These are phyloP conservation scores for Balearica regulorum DNA, from an alignment of 2,797 vertebrate species.

Conservation along the genomic window DNA sequence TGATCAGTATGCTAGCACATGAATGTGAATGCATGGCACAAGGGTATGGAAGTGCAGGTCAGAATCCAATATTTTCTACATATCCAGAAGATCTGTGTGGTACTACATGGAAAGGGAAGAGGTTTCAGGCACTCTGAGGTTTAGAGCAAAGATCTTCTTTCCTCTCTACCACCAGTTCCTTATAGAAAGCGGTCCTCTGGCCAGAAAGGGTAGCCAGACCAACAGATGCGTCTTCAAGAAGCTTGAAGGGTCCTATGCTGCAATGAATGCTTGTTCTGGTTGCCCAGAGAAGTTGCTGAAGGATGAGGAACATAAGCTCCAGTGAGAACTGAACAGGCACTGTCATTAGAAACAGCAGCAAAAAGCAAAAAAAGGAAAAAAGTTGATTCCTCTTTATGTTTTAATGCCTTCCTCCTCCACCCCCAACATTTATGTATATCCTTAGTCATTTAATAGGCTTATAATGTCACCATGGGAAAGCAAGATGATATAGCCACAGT, in stretches of 20 bases:
- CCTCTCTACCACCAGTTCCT: not conserved
- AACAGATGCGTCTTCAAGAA: not conserved
- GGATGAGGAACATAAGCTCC: not conserved
- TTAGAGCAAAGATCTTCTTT: not conserved
- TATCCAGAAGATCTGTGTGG: not conserved
- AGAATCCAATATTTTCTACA: not conserved
- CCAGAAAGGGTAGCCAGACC: not conserved
- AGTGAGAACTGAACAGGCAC: not conserved
- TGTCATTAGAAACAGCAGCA: not conserved
- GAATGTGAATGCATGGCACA: not conserved
- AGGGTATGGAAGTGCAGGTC: not conserved
- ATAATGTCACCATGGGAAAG: slow-evolving; percentile 31
- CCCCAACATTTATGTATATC: not conserved
- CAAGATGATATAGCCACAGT: not conserved
- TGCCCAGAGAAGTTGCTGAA: not conserved
- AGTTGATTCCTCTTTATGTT: not conserved
- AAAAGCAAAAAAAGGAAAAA: not conserved
- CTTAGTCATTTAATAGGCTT: slow-evolving; percentile 39
- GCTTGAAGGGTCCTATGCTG: not conserved
- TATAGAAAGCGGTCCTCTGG: not conserved
- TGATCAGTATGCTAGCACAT: not conserved
- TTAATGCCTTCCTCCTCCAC: not conserved
- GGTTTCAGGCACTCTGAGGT: not conserved
- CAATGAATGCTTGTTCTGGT: not conserved
- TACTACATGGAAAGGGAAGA: not conserved